Evolutionary conservation across 2,888 invertebrate species (phyloP).

Genomic region (Papilio gigon): DNA sequence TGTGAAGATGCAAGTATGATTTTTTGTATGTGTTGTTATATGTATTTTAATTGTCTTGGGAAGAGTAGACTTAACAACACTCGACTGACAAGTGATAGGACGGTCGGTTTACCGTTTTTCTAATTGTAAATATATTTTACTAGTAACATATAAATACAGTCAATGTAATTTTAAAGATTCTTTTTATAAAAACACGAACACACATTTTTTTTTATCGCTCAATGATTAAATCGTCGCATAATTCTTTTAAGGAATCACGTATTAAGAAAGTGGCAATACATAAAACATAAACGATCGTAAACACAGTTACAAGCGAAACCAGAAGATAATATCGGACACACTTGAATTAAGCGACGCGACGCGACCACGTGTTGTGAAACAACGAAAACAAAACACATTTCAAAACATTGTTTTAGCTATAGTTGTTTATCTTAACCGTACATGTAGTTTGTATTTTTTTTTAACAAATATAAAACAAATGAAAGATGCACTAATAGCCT

Average conservation of each 20-base stretch:
- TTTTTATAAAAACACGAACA: too few relatives aligned
- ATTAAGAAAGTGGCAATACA: constrained; percentile 8
- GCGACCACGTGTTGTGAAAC: constrained; percentile 7
- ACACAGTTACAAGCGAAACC: constrained; percentile 53
- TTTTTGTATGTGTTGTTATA: too few relatives aligned
- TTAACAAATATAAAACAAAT: not conserved
- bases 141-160: too few relatives aligned
- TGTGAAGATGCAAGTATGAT: too few relatives aligned
- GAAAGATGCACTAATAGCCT: not conserved
- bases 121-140: too few relatives aligned
- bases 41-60: too few relatives aligned
- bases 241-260: not conserved
- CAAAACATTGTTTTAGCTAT: not conserved
- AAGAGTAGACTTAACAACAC: too few relatives aligned
- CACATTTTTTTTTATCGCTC: too few relatives aligned
- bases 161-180: too few relatives aligned
- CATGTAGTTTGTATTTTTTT: too few relatives aligned
- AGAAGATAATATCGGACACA: constrained; percentile 50
- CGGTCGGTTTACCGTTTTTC: too few relatives aligned
- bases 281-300: constrained; percentile 47
- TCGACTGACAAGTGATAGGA: too few relatives aligned
- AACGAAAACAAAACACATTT: constrained; percentile 4
- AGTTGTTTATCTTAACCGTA: not conserved
- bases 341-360: constrained; percentile 45
- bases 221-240: not conserved